Base-by-base conservation (phyloP, 2,797 vertebrate species). In the Thripadectes ignobilis region DNA sequence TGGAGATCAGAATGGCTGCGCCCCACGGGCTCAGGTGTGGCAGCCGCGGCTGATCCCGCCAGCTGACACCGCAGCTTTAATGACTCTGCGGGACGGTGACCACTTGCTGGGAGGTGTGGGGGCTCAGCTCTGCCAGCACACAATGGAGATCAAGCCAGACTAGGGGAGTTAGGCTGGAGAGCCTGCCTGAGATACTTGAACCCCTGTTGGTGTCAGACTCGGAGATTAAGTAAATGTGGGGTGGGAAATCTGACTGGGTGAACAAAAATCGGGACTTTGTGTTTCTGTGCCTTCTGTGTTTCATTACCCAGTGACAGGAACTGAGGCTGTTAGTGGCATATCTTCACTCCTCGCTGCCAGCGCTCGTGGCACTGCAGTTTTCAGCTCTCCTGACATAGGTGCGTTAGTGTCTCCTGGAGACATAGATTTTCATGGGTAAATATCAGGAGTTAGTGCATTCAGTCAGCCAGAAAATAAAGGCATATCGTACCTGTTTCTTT, bases 11-110 rank as follows among this genome's bases (percentile, higher is more conserved):
- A 97, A 6, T 41, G 61, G 58, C 59, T 65, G 41, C 4, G 62
- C 41, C 36, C 93, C 95, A 88, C 90, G 97, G 97, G 98, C 98
- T 98, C 98, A 98, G 98, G 97, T 98, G 98, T 96, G 98, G 96
- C 79, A 82, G 96, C 84, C 95, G 96, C 68, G 97, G 94, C 97
- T 97, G 97, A 97, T 97, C 97, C 97, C 68, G 80, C 95, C 98
- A 97, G 97, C 97, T 98, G 98, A 97, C 97, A 97, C 65, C 54
- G n/a, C 90, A 24, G 96, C 90, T 95, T 88, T 98, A 98, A 98
- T 97, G 97, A 97, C 97, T 97, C 97, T 8, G 36, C 88, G 10
- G 97, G 97, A 97, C 89, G 90, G 96, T 96, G 97, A 75, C 97
- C 96, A 68, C 98, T 97, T 9, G 89, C 98, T 97, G 98, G 89